phyloP scores from a whole-genome alignment of 2,797 vertebrate genomes.

The Anguilla obscura region DNA sequence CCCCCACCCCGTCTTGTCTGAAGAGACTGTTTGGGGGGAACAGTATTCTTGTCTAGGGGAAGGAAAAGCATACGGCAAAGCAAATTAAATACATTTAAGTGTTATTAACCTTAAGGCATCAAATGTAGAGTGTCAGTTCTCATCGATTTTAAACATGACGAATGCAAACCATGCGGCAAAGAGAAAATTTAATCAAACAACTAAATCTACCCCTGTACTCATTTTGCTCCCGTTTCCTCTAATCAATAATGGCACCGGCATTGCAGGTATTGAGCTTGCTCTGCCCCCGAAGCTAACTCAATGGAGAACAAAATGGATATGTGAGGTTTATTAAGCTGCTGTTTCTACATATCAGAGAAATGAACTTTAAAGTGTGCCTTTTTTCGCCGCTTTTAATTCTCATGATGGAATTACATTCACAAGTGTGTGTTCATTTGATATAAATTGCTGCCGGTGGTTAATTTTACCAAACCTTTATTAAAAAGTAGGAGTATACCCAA shows the following conservation, averaged over 20 bases:
- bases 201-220: slow-evolving; percentile 22
- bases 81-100: slow-evolving; percentile 29
- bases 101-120: slow-evolving; percentile 21
- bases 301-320: slow-evolving; percentile 2
- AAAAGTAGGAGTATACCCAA: neutral
- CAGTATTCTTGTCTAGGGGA: neutral
- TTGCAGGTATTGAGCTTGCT: slow-evolving; percentile 17
- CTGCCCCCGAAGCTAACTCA: neutral
- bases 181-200: slow-evolving; percentile 25
- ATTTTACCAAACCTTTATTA: neutral
- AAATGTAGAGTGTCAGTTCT: neutral
- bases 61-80: slow-evolving; percentile 8
- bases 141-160: slow-evolving; percentile 17
- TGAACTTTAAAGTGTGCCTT: neutral
- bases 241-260: slow-evolving; percentile 11
- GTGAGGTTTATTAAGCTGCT: neutral
- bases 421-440: neutral
- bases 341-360: slow-evolving; percentile 6
- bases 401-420: neutral
- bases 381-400: neutral
- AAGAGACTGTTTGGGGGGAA: neutral
- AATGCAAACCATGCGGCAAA: slow-evolving; percentile 23
- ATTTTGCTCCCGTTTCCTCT: slow-evolving; percentile 10
- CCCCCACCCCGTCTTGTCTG: neutral
- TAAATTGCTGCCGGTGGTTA: neutral